Evolutionary conservation across 2,113 vertebrate genomes (phyloP).

Genomic region (Chlorocebus sabaeus): DNA sequence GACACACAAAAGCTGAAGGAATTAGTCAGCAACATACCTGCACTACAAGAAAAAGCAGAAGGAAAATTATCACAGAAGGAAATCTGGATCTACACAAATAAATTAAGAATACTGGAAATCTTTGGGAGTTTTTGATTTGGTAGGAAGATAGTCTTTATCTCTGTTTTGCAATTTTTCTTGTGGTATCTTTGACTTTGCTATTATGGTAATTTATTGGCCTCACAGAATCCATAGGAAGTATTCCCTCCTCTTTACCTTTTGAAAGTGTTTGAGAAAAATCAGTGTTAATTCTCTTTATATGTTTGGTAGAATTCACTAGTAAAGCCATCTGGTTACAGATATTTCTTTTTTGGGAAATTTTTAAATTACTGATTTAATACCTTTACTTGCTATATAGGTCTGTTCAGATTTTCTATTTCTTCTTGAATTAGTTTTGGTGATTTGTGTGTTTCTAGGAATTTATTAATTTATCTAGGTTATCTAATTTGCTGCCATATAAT

Average conservation of each 20-base stretch:
- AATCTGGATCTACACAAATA: not conserved
- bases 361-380: not conserved
- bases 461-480: not conserved
- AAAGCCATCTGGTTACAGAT: not conserved
- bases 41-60: not conserved
- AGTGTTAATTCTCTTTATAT: not conserved
- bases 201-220: not conserved
- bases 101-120: not conserved
- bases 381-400: not conserved
- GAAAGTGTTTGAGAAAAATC: not conserved
- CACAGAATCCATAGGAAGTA: not conserved
- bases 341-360: not conserved
- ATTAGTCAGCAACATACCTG: not conserved
- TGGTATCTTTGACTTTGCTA: not conserved
- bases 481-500: not conserved
- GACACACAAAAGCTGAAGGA: not conserved
- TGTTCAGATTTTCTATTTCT: not conserved
- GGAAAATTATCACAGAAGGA: not conserved
- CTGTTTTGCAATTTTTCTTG: not conserved
- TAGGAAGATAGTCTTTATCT: not conserved
- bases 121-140: not conserved
- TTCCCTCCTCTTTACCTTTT: not conserved
- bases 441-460: not conserved
- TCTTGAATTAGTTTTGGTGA: not conserved
- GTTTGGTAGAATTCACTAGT: not conserved